phyloP scores from a whole-genome alignment of 2,113 vertebrate species.

The Ovibos moschatus region DNA sequence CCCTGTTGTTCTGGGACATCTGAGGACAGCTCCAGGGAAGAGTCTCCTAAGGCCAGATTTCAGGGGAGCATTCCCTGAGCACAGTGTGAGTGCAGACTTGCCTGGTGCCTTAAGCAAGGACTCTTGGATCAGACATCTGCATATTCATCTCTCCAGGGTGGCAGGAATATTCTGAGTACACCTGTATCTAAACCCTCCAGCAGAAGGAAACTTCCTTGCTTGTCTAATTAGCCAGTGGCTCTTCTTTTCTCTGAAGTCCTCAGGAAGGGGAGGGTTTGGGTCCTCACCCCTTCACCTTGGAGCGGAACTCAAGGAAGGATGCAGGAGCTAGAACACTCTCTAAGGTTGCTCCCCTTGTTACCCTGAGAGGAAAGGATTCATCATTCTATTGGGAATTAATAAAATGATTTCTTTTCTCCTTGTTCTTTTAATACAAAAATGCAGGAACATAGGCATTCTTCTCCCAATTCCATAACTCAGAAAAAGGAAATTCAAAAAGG shows the following conservation, averaged over 20 bases:
- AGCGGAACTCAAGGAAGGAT: neutral
- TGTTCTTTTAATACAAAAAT: neutral
- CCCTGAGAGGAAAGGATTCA: neutral
- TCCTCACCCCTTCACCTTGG: neutral
- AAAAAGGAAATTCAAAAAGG: neutral
- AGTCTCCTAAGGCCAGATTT: neutral
- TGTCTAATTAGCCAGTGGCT: neutral
- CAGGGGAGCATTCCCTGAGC: rapidly evolving
- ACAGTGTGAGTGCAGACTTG: neutral
- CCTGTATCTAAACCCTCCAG: neutral
- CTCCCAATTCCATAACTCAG: neutral
- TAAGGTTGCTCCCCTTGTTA: neutral
- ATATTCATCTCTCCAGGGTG: neutral
- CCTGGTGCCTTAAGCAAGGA: neutral
- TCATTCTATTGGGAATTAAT: neutral
- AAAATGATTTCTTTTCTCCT: neutral
- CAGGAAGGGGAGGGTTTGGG: neutral
- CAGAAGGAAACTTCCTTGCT: neutral
- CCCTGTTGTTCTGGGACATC: neutral
- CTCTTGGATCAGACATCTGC: neutral
- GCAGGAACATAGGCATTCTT: neutral
- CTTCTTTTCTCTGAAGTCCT: neutral
- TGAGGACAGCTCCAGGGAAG: neutral
- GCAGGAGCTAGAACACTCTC: neutral
- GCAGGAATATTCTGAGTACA: neutral